phyloP scores from a whole-genome alignment of 2,113 vertebrate genomes.

The Colossoma macropomum region DNA sequence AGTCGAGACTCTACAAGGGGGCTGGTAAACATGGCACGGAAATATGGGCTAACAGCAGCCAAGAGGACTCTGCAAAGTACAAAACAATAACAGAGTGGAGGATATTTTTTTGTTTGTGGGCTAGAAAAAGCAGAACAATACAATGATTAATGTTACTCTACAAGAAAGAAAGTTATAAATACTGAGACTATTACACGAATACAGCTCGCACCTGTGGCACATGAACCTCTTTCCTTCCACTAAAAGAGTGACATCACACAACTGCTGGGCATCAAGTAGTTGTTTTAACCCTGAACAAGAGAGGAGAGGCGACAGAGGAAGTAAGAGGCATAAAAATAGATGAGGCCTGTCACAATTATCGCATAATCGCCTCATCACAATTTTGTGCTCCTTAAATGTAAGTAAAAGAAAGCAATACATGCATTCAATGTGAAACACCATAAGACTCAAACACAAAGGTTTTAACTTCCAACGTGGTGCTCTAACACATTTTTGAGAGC shows the following conservation, averaged over 20 bases:
- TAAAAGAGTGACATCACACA: conserved; percentile 82
- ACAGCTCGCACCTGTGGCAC: conserved; percentile 77
- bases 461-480: too few relatives aligned
- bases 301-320: neutral
- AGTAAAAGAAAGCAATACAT: too few relatives aligned
- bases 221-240: conserved; percentile 82
- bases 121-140: neutral
- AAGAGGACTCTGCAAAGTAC: conserved; percentile 75
- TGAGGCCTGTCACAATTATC: too few relatives aligned
- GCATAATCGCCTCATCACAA: too few relatives aligned
- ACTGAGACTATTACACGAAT: neutral
- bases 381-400: too few relatives aligned
- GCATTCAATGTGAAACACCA: too few relatives aligned
- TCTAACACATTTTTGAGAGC: too few relatives aligned
- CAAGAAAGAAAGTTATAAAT: neutral
- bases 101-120: neutral
- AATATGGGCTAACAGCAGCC: conserved; percentile 83
- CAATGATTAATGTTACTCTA: neutral
- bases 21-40: conserved; percentile 84
- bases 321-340: too few relatives aligned
- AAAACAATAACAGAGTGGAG: neutral
- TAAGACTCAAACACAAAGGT: too few relatives aligned
- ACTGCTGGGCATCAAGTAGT: conserved; percentile 81
- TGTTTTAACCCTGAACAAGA: conserved; percentile 75
- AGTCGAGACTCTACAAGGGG: conserved; percentile 83